Evolutionary conservation across 1,140 invertebrate genomes (phyloP), one percentile per base, ranked within the genome.

Genomic region (Anthonomus grandis): DNA sequence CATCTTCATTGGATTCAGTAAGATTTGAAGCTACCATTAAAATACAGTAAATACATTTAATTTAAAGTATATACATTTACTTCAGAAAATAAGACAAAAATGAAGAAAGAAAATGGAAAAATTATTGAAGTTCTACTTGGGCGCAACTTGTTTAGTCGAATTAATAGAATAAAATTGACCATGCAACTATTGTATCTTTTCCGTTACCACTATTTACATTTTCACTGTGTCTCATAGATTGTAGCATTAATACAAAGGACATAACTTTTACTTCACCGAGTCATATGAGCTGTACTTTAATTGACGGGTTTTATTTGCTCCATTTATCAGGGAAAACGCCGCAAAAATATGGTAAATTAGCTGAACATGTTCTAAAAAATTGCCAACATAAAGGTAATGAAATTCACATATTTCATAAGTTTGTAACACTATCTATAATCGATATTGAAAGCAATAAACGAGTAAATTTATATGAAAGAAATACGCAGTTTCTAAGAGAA

Each of bases 41-140:
- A 5, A 12, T 9, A 39, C 9, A 17, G 9, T 5, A 39, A 39
- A 39, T 39, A 39, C n/a, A n/a, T n/a, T n/a, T n/a, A n/a, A n/a
- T n/a, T n/a, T n/a, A n/a, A n/a, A n/a, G n/a, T n/a, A n/a, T 39
- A n/a, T 39, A 39, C 37, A 17, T 39, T 39, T 39, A 15, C 37
- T 13, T 39, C 37, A 39, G 37, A 39, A 39, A 39, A 39, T 39
- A 39, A 39, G 37, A 15, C 37, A 31, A 31, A 31, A 31, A 8
- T 31, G 27, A 31, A 31, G 27, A 31, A 31, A 31, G 6, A 31
- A 31, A 39, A 39, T 39, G 37, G 37, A 39, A 39, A 39, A 15
- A 5, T 39, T 39, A 39, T 39, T 39, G 37, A 39, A 39, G 37
- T 5, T 39, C 37, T 9, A 15, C 17, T 39, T 39, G 37, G 17